These are phyloP conservation scores for Druceiella hillmani DNA, from an alignment of 2,888 invertebrate genomes.

Conservation along the genomic window DNA sequence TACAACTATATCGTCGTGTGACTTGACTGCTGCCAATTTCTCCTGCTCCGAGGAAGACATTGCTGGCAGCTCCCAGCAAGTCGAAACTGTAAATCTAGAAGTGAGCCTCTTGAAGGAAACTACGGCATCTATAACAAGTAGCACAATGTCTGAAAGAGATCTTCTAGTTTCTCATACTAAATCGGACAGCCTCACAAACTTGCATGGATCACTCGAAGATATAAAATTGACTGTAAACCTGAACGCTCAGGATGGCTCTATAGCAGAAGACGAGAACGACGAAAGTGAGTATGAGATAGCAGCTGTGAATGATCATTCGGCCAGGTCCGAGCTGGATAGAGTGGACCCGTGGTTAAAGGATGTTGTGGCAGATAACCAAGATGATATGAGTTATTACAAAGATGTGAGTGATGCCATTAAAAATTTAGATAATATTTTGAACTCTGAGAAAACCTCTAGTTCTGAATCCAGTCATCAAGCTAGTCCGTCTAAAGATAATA, in stretches of 20 bases:
- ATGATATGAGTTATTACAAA: constrained; percentile 54
- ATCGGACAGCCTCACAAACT: constrained; percentile 56
- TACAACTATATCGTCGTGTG: constrained; percentile 40
- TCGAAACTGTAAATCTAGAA: constrained; percentile 24
- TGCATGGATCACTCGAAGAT: constrained; percentile 65
- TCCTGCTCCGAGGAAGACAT: constrained; percentile 35
- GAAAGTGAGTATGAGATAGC: constrained; percentile 33
- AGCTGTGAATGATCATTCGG: constrained; percentile 38
- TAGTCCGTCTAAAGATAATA: constrained; percentile 47
- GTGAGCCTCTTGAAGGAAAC: constrained; percentile 36
- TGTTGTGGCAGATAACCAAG: constrained; percentile 52
- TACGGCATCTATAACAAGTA: constrained; percentile 40
- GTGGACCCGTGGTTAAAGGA: constrained; percentile 59
- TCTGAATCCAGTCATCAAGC: constrained; percentile 54
- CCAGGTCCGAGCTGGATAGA: constrained; percentile 29
- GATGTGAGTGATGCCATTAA: constrained; percentile 60
- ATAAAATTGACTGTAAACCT: constrained; percentile 43
- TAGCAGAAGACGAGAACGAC: constrained; percentile 40
- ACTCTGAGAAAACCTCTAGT: constrained; percentile 55
- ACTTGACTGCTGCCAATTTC: constrained; percentile 34
- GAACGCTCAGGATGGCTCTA: constrained; percentile 40
- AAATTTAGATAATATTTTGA: constrained; percentile 58
- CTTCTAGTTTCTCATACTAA: constrained; percentile 39
- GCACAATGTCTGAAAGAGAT: constrained; percentile 43
- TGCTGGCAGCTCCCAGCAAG: constrained; percentile 30